Percentiles rank a stretch among this genome's conserved stretches.
Conservation (phyloP, 2,888 invertebrate species). For the Drosophila flavopinicola region DNA sequence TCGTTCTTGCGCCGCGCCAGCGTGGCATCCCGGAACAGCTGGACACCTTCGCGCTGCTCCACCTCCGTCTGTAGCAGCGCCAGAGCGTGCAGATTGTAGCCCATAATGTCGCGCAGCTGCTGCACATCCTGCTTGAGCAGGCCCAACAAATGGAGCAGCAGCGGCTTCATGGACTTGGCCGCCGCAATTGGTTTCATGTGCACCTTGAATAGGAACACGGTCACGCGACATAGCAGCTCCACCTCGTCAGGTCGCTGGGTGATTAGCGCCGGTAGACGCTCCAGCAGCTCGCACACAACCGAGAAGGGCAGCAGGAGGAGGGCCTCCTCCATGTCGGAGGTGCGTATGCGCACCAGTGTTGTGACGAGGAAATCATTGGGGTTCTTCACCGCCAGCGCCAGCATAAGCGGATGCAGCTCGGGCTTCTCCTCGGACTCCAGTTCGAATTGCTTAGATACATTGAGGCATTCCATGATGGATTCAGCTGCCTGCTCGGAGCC, state of each 20-base stretch:
- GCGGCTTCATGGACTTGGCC: conserved; percentile 87
- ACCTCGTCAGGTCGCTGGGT: conserved; percentile 88
- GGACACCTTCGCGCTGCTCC: conserved; percentile 90
- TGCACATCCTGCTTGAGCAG: conserved; percentile 73
- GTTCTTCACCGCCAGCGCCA: conserved; percentile 90
- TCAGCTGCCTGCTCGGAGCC: conserved; percentile 88
- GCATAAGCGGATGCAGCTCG: conserved; percentile 91
- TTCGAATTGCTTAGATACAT: conserved; percentile 88
- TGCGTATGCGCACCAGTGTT: conserved; percentile 90
- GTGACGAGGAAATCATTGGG: conserved; percentile 92
- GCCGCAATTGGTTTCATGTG: conserved; percentile 92
- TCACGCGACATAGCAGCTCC: conserved; percentile 91
- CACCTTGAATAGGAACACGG: conserved; percentile 90
- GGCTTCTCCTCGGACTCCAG: conserved; percentile 80
- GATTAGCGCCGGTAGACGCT: conserved; percentile 89
- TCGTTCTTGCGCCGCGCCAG: conserved; percentile 87
- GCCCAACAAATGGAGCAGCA: conserved; percentile 74
- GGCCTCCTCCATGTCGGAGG: conserved; percentile 96
- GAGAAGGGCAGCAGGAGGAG: conserved; percentile 93
- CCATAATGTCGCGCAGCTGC: conserved; percentile 90
- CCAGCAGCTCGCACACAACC: conserved; percentile 91
- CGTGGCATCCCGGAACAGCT: conserved; percentile 91
- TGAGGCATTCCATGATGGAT: conserved; percentile 95
- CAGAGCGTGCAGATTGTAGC: conserved; percentile 93
- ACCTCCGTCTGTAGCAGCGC: conserved; percentile 90